These are phyloP conservation scores for Phaenicophaeus curvirostris DNA, from an alignment of 2,797 vertebrate genomes.

Conservation along the genomic window DNA sequence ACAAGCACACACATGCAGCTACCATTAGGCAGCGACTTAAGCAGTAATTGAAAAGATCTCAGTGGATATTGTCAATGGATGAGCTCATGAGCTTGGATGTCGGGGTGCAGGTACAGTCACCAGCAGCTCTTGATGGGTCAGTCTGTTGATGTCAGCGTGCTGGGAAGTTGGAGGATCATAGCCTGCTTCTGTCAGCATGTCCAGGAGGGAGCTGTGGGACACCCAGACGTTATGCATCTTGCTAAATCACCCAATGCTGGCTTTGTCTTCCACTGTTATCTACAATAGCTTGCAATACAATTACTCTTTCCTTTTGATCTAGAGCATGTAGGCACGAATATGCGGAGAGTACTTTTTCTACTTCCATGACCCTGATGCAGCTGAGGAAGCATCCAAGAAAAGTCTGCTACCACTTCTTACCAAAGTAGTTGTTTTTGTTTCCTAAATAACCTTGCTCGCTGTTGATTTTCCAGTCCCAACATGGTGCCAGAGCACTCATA, in stretches of 20 bases:
- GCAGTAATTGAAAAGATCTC: background rate
- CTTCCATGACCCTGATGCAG: background rate
- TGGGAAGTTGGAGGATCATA: background rate
- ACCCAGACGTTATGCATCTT: fast-evolving
- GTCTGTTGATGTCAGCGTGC: background rate
- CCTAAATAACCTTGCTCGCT: background rate
- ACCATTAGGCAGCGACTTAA: background rate
- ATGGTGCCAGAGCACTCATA: background rate
- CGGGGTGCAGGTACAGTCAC: background rate
- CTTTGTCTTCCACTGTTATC: background rate
- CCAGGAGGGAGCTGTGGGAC: background rate
- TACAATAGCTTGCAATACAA: background rate
- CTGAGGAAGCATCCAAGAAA: background rate
- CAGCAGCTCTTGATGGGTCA: background rate
- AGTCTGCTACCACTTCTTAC: background rate
- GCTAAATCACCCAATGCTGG: background rate
- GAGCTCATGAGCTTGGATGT: background rate
- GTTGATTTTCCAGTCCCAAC: background rate
- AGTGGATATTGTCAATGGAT: background rate
- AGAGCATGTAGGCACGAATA: background rate
- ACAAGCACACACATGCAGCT: background rate
- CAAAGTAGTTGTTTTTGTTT: background rate
- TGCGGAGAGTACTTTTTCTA: background rate
- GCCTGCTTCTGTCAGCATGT: background rate
- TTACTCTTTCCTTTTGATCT: background rate